phyloP scores from a whole-genome alignment of 2,888 invertebrate genomes.

The Lycia hirtaria region DNA sequence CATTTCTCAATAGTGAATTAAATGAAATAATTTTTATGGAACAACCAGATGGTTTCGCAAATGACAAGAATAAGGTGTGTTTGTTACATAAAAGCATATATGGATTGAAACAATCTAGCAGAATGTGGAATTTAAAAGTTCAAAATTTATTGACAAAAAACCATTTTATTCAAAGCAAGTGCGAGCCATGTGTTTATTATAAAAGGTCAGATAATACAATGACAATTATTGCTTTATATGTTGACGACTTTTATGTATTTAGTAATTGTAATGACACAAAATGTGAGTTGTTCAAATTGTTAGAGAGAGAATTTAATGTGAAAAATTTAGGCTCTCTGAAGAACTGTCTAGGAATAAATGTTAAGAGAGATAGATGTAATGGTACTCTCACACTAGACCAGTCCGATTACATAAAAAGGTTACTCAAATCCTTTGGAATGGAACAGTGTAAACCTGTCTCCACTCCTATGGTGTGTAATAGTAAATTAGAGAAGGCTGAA shows the following conservation, averaged over 20 bases:
- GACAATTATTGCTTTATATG: constrained; percentile 15
- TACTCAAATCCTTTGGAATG: constrained; percentile 13
- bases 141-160: no score
- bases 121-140: no score
- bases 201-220: neutral
- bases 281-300: neutral
- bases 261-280: neutral
- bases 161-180: no score
- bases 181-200: no score
- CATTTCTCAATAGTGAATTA: neutral
- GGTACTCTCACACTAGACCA: constrained; percentile 22
- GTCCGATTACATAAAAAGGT: constrained; percentile 19
- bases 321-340: constrained; percentile 25
- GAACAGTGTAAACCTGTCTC: constrained; percentile 30
- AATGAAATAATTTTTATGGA: neutral
- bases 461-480: constrained; percentile 28
- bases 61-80: no score
- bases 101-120: no score
- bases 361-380: constrained; percentile 21
- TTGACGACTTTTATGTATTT: constrained; percentile 13
- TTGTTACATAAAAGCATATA: no score
- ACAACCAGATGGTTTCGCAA: no score
- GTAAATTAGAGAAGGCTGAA: constrained; percentile 18
- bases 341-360: constrained; percentile 37
- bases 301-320: neutral